These are phyloP conservation scores for Yponomeuta evonymella DNA, from an alignment of 2,888 invertebrate species.

Conservation along the genomic window DNA sequence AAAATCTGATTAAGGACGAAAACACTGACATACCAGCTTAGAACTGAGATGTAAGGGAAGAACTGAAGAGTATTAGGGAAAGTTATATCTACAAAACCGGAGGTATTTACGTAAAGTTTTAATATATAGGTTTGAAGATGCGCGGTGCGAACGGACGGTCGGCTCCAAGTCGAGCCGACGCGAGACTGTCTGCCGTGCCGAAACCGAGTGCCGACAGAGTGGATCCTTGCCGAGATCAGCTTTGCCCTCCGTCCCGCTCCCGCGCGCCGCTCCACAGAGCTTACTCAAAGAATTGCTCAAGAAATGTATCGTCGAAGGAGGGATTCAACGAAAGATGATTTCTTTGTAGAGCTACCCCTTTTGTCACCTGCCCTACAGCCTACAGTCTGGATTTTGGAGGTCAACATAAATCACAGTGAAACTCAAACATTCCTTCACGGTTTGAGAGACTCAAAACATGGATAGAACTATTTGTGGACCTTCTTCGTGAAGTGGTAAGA, in stretches of 20 bases:
- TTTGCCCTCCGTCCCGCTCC: constrained; percentile 48
- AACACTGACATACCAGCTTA: neutral
- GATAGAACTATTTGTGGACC: neutral
- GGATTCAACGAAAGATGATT: neutral
- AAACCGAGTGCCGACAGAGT: neutral
- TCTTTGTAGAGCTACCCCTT: neutral
- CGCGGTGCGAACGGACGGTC: constrained; percentile 39
- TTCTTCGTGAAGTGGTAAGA: neutral
- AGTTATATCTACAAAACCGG: neutral
- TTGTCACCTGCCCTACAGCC: neutral
- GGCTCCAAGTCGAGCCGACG: constrained; percentile 49
- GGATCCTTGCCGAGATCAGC: constrained; percentile 3
- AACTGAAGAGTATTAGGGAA: neutral
- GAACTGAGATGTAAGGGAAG: neutral
- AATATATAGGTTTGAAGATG: constrained; percentile 38
- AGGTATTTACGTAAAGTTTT: constrained; percentile 62
- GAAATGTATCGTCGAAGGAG: neutral
- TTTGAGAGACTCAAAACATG: neutral
- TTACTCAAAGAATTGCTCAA: neutral
- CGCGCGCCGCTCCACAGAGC: constrained; percentile 28
- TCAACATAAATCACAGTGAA: too few relatives aligned
- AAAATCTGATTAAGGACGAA: neutral
- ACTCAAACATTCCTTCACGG: too few relatives aligned
- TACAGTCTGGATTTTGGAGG: too few relatives aligned
- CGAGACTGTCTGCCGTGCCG: constrained; percentile 49